phyloP scores from a whole-genome alignment of 2,113 vertebrate genomes.

The Mobula birostris region DNA sequence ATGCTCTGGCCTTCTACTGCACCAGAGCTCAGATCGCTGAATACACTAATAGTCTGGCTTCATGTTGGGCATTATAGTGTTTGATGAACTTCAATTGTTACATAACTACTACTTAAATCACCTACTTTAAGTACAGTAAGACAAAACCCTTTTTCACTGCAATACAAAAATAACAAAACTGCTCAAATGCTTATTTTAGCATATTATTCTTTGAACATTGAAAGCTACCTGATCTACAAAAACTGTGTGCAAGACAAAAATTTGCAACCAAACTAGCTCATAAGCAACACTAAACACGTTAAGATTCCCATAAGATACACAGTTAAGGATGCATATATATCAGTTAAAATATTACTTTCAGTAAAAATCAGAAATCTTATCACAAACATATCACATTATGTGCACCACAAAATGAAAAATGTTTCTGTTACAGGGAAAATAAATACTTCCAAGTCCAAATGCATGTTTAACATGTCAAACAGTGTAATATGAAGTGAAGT shows the following conservation, averaged over 20 bases:
- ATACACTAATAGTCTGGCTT: neutral
- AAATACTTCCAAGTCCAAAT: neutral
- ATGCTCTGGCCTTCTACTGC: neutral
- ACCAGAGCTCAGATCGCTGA: neutral
- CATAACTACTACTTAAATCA: neutral
- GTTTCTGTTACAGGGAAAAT: neutral
- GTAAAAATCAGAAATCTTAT: neutral
- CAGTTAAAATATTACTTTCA: neutral
- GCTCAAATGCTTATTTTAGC: neutral
- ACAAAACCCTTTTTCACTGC: neutral
- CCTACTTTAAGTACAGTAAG: neutral
- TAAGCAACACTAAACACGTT: neutral
- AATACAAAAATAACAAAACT: neutral
- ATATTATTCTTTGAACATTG: neutral
- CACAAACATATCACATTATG: neutral
- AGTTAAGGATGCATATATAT: neutral
- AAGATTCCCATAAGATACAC: neutral
- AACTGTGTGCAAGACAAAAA: neutral
- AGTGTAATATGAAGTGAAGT: neutral
- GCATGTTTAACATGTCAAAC: neutral
- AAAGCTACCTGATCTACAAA: neutral
- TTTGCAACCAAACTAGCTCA: neutral
- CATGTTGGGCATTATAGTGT: neutral
- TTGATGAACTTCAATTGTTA: neutral
- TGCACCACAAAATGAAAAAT: neutral